Conservation (phyloP, 2,888 invertebrate species). For the Schizaphis graminum region DNA sequence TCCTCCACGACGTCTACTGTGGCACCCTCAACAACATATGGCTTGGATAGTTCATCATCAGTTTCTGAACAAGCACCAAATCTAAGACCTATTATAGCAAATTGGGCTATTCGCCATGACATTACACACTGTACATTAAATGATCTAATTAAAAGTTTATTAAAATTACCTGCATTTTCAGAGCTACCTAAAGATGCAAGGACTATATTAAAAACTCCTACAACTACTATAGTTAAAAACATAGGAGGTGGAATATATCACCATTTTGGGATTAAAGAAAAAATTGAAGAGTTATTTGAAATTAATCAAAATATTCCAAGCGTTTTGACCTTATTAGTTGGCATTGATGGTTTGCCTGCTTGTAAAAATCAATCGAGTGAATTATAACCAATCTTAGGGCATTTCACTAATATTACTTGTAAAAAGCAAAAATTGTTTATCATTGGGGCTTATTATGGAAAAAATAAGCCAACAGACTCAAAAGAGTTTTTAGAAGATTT, state of each 20-base stretch:
- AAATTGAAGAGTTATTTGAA: neutral
- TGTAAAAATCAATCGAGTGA: constrained; percentile 2
- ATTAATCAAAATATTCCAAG: neutral
- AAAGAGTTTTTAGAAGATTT: constrained; percentile 45
- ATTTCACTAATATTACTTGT: constrained; percentile 6
- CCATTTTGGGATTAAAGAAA: neutral
- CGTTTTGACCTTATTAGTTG: neutral
- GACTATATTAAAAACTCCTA: constrained; percentile 3
- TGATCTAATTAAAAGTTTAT: neutral
- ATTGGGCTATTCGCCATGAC: neutral
- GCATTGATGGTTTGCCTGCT: constrained; percentile 48
- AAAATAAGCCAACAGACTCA: constrained; percentile 43
- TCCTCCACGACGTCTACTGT: too few relatives aligned
- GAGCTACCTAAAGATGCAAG: neutral
- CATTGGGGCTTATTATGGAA: constrained; percentile 63
- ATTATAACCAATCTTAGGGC: constrained; percentile 54
- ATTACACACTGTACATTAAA: neutral
- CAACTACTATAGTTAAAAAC: neutral
- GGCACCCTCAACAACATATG: too few relatives aligned
- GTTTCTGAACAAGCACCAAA: neutral
- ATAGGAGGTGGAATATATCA: neutral
- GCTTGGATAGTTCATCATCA: neutral
- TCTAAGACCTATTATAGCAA: neutral
- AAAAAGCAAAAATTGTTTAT: constrained; percentile 20
- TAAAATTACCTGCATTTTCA: neutral